phyloP scores from a whole-genome alignment of 2,113 vertebrate species.

The Crotalus tigris region DNA sequence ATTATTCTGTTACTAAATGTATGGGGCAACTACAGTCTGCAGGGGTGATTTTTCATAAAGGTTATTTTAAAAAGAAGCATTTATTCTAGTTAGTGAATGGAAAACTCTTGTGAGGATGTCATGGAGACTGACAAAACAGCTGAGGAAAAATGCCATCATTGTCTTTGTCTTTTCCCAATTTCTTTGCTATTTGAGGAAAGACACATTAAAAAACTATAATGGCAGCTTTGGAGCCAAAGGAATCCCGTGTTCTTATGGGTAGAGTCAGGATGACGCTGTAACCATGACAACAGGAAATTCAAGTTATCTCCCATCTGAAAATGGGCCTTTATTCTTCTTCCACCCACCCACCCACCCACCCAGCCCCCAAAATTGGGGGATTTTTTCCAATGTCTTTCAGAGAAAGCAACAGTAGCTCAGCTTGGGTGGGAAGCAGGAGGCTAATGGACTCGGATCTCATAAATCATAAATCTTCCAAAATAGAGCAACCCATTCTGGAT shows the following conservation, averaged over 20 bases:
- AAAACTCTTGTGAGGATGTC: neutral
- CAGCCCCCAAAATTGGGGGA: constrained; percentile 1
- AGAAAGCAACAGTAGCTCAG: neutral
- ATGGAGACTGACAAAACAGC: neutral
- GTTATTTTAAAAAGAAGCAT: neutral
- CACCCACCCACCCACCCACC: constrained; percentile 8
- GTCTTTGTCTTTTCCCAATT: neutral
- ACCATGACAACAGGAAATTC: constrained; percentile 56
- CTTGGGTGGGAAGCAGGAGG: neutral
- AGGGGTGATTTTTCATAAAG: neutral
- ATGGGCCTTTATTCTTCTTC: constrained; percentile 53
- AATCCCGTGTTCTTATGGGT: constrained; percentile 28
- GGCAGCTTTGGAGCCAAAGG: constrained; percentile 42
- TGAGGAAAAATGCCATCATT: constrained; percentile 6
- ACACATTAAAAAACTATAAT: constrained; percentile 19
- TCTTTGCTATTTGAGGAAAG: constrained; percentile 27
- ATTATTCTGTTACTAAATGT: neutral
- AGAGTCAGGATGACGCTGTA: constrained; percentile 25
- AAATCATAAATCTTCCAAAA: neutral
- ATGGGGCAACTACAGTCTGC: neutral
- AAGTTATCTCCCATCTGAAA: constrained; percentile 40
- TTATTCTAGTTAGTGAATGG: neutral
- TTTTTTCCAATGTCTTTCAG: constrained; percentile 14
- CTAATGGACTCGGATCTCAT: neutral
- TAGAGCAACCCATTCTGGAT: neutral